Percentiles rank a stretch among this genome's conserved stretches.
Conservation (phyloP, 1,140 invertebrate genomes). For the Drosophila leontia region DNA sequence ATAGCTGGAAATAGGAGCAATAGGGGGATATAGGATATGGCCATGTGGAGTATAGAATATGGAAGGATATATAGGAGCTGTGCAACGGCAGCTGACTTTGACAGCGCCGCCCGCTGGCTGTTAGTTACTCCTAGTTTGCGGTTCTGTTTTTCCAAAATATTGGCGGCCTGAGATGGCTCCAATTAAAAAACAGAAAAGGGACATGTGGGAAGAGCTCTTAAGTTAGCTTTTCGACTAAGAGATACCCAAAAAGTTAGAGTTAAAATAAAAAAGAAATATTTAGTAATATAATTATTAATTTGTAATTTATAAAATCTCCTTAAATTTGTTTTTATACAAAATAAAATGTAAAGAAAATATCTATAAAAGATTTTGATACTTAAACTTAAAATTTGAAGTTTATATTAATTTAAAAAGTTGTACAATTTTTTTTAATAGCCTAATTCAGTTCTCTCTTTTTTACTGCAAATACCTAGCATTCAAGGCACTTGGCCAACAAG, state of each 20-base stretch:
- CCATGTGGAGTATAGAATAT: slow-evolving; percentile 6
- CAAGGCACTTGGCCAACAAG: slow-evolving; percentile 19
- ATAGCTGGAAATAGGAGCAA: slow-evolving; percentile 13
- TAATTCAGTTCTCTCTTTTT: not conserved
- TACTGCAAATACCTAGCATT: slow-evolving; percentile 10
- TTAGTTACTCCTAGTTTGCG: slow-evolving; percentile 78
- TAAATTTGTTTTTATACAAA: too few species aligned
- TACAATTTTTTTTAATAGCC: too few species aligned
- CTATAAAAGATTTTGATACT: too few species aligned
- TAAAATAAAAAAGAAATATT: not conserved
- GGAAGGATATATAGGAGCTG: slow-evolving; percentile 15
- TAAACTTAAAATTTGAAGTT: too few species aligned
- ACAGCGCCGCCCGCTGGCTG: slow-evolving; percentile 61
- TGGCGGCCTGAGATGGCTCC: slow-evolving; percentile 41
- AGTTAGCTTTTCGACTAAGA: not conserved
- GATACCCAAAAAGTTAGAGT: not conserved
- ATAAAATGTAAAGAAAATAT: too few species aligned
- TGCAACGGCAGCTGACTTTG: slow-evolving; percentile 66
- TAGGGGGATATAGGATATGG: slow-evolving; percentile 1
- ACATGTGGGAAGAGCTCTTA: slow-evolving; percentile 5
- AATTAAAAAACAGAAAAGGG: slow-evolving; percentile 60
- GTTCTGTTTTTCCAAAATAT: slow-evolving; percentile 55
- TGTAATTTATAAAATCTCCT: too few species aligned
- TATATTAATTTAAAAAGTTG: too few species aligned
- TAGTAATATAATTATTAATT: not conserved